Base-by-base conservation (phyloP, 2,797 vertebrate genomes). In the Nyctalus aviator region DNA sequence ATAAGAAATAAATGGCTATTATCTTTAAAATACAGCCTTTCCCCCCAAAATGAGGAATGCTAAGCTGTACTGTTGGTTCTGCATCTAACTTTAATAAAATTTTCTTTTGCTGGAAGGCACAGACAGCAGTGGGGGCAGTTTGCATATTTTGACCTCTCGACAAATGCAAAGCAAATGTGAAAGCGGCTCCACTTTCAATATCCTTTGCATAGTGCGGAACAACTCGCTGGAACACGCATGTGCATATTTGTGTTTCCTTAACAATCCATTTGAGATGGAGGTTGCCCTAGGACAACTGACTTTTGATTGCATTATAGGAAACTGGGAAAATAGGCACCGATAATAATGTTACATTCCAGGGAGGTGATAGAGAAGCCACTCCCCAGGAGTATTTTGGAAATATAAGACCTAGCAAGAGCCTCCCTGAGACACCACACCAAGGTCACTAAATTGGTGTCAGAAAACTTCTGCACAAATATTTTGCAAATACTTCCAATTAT, bases 111-210 rank as follows among this genome's bases (percentile, higher is more conserved):
- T 91, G 0, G 0, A 82, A 76, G 55, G 17, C 68, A 69, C 68
- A 85, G 71, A 88, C 41, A 68, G 55, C 27, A 50, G 27, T 88
- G 78, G 48, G n/a, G 73, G 8, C 15, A 48, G 81, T 96, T 92
- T 96, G 87, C 84, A 57, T 93, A 76, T 90, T 92, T 71, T 81
- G 69, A 90, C n/a, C 55, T 90, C 77, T 88, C 78, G 71, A 93
- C 93, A 95, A 88, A 96, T 50, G 48, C 59, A 95, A 95, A 97
- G 53, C 90, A 75, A 88, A 92, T 91, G 90, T 68, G 86, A 93
- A 92, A 41, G 30, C 13, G 50, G 12, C 76, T 66, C 48, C 6
- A 18, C 50, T 86, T 94, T 86, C 32, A 84, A 83, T 32, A 44
- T 2, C 1, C 4, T 15, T 96, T 95, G 87, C 68, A 90, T 93